These are phyloP conservation scores for Aldabrachelys gigantea DNA, from an alignment of 2,113 vertebrate species.

Conservation along the genomic window DNA sequence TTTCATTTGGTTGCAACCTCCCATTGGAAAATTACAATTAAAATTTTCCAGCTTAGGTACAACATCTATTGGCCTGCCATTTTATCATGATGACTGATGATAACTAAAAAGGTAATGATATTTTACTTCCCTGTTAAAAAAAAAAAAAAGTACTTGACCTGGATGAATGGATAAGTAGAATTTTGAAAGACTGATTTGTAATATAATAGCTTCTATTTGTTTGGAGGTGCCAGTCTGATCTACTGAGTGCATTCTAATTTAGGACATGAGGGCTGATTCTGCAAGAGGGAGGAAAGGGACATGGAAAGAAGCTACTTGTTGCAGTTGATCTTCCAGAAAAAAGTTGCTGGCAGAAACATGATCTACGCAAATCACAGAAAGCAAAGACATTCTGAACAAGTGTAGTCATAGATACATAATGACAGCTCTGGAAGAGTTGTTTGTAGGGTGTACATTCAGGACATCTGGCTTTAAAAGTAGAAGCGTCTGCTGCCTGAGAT, in stretches of 20 bases:
- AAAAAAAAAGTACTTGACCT: background rate
- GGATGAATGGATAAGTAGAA: background rate
- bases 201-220: background rate
- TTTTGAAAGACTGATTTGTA: background rate
- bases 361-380: background rate
- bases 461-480: background rate
- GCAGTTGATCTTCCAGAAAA: background rate
- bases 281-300: background rate
- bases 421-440: background rate
- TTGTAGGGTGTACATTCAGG: background rate
- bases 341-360: background rate
- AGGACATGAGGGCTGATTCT: background rate
- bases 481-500: background rate
- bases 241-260: background rate
- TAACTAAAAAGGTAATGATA: background rate
- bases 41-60: background rate
- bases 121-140: background rate
- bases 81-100: background rate
- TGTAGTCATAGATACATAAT: background rate
- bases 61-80: background rate
- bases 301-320: background rate
- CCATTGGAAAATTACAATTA: background rate
- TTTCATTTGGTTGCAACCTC: conserved; percentile 5
- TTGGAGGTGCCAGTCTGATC: background rate
- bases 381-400: background rate